Evolutionary conservation across 2,888 invertebrate genomes (phyloP), one percentile per base, ranked within the genome.

Genomic region (Cephalotes varians): DNA sequence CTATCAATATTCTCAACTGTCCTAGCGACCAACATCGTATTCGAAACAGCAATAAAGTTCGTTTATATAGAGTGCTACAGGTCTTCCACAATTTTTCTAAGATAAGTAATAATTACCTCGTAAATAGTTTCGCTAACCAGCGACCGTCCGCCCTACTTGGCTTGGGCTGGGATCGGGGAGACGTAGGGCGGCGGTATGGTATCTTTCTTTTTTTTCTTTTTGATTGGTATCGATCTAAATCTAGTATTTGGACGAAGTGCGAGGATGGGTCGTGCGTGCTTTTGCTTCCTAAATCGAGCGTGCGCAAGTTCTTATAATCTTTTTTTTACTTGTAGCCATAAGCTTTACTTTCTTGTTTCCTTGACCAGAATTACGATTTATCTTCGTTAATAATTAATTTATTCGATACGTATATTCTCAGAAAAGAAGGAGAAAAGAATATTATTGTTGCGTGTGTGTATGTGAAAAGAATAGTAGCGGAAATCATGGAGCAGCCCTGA

Each of bases 201-300:
- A 86, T 34, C 40, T 71, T 76, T 81, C 62, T 58, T 80, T 82
- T 64, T 84, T 86, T 87, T 81, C 79, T 84, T 93, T 94, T 93
- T 93, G 92, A 92, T 94, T 93, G 92, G 90, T 93, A 91, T 93
- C 92, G 91, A 91, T 93, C 92, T 94, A 93, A 91, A 92, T 91
- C 93, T 94, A 94, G 87, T 92, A 92, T 93, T 94, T 93, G 93
- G 92, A 93, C 93, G 93, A 93, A 93, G 93, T 94, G 93, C 93
- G 90, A 93, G 93, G 93, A 94, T 93, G 92, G 93, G 92, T 92
- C 92, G 93, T 93, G 92, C 92, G 91, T 93, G 91, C 91, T 89
- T 90, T 90, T 91, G 89, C 90, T 86, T 89, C 82, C 91, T 91
- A 91, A 90, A 86, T 90, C 86, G 90, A 91, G 91, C 91, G 91